Base-by-base conservation (phyloP, 2,797 vertebrate genomes). In the Pantherophis alleghaniensis region DNA sequence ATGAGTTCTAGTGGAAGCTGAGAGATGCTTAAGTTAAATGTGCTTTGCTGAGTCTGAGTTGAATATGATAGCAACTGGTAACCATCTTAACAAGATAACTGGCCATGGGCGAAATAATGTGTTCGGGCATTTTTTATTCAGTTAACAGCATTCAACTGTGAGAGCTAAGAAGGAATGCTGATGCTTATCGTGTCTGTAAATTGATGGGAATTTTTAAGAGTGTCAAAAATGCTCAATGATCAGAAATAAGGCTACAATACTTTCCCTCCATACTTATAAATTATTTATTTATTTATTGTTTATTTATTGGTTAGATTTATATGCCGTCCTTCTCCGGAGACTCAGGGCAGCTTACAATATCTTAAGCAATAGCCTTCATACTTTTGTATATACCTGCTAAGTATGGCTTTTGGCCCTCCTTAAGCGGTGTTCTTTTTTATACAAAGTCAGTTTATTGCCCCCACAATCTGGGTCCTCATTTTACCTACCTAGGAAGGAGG, bases 241-340 rank as follows among this genome's bases (percentile, higher is more conserved):
- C 95, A 95, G 93, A 91, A 93, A 87, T 92, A 93, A 90, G 90
- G 32, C 92, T 94, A 91, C 90, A 89, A 26, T 93, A 91, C 91
- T 93, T 92, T 47, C 2, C 63, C 51, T 32, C 53, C 61, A 28
- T 74, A 79, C 28, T 94, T 55, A 69, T 94, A 47, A 96, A 83
- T 42, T 42, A 42, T 42, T 42, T 42, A 42, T 42, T 42, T 42
- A 42, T 42, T 42, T 42, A 42, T 42, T 42, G 42, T 42, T 42
- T 42, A 42, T 42, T 42, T 42, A 42, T 42, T 42, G 42, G 42
- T 42, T 42, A 42, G 42, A 42, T 42, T 42, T 42, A 42, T 42
- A 42, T 42, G 42, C 42, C 0, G 42, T 3, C 42, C 42, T 42
- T 42, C 42, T 42, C 42, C 42, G 42, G 42, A 42, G 42, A 42